These are phyloP conservation scores for Choloepus hoffmanni DNA, from an alignment of 2,113 vertebrate species.

Conservation along the genomic window DNA sequence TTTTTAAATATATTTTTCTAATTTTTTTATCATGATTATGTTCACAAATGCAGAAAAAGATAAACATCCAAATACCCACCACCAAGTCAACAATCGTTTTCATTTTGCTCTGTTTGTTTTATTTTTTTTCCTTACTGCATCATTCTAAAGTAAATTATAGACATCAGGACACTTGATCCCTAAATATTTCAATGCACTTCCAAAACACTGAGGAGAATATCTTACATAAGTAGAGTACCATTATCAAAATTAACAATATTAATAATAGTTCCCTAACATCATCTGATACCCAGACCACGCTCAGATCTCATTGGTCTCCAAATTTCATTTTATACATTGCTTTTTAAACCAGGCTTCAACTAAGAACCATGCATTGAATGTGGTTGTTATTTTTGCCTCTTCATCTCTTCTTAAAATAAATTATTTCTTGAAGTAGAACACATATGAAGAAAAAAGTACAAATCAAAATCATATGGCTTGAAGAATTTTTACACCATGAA, in stretches of 20 bases:
- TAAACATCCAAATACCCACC: neutral
- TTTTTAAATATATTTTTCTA: neutral
- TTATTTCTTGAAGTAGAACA: neutral
- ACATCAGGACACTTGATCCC: neutral
- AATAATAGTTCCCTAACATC: neutral
- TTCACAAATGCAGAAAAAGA: neutral
- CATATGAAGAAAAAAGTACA: neutral
- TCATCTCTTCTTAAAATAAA: constrained; percentile 45
- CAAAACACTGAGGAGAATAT: neutral
- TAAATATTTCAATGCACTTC: neutral
- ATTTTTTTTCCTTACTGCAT: neutral
- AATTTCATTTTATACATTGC: neutral
- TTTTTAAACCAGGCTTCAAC: constrained; percentile 22
- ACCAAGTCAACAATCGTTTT: neutral
- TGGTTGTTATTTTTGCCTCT: neutral
- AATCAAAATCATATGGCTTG: neutral
- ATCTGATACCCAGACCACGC: neutral
- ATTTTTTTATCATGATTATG: neutral
- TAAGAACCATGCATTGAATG: neutral
- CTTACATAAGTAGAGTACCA: neutral
- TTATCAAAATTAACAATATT: neutral
- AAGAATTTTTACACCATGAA: neutral
- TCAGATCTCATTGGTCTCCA: neutral
- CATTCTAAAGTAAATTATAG: constrained; percentile 29
- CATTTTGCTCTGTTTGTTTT: neutral